A percentile compares a stretch with the other conserved stretches of the same genome.
Conservation (phyloP, 2,113 vertebrate genomes). For the Nyctereutes procyonoides region DNA sequence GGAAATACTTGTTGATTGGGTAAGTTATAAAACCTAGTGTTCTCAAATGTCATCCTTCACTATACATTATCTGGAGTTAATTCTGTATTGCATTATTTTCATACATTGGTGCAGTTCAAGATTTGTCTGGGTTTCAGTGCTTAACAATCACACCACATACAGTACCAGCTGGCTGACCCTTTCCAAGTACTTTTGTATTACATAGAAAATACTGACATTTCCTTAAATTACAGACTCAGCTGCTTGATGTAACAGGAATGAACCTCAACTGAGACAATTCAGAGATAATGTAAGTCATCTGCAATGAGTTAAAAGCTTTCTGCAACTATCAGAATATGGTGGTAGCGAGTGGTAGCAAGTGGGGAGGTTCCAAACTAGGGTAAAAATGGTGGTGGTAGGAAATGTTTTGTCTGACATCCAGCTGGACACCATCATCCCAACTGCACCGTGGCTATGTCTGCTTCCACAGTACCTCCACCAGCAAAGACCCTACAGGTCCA, state of each 20-base stretch:
- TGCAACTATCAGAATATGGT: background rate
- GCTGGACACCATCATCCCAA: background rate
- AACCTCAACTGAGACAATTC: conserved; percentile 23
- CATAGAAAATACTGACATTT: conserved; percentile 18
- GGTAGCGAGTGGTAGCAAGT: no score
- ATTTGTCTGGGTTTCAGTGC: conserved; percentile 60
- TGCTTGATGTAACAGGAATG: conserved; percentile 50
- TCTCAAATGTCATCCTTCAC: conserved; percentile 55
- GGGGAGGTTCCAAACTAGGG: background rate
- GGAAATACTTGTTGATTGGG: conserved; percentile 2
- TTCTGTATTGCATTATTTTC: conserved; percentile 39
- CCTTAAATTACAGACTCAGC: conserved; percentile 36
- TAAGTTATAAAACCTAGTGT: conserved; percentile 21
- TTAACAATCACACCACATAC: conserved; percentile 48
- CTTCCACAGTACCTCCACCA: background rate
- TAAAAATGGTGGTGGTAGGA: background rate
- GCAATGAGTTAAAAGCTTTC: conserved; percentile 32
- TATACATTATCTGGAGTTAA: conserved; percentile 64
- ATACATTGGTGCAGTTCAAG: conserved; percentile 14
- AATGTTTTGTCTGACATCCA: conserved; percentile 1
- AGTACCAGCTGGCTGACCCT: conserved; percentile 10
- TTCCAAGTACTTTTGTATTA: conserved; percentile 21
- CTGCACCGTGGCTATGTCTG: background rate
- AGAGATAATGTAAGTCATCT: conserved; percentile 39
- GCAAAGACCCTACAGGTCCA: background rate